Conservation (phyloP, 2,888 invertebrate species). For the Volucella inflata region DNA sequence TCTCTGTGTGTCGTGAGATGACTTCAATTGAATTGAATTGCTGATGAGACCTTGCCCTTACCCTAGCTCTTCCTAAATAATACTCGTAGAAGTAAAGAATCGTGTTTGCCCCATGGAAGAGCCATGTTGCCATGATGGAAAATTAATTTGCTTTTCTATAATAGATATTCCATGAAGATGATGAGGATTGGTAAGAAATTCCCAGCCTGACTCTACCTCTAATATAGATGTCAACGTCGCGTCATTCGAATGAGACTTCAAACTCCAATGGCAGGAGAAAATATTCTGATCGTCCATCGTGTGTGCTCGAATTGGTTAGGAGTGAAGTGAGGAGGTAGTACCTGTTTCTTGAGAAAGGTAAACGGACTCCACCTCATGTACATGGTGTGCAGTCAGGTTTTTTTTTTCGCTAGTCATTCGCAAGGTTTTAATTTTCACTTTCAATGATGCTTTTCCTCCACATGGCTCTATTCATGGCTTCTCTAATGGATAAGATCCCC, state of each 20-base stretch:
- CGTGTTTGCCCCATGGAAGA: slow-evolving; percentile 28
- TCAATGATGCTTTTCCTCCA: slow-evolving; percentile 63
- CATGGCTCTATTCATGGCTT: slow-evolving; percentile 10
- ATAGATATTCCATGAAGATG: slow-evolving; percentile 24
- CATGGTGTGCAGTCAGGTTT: slow-evolving; percentile 49
- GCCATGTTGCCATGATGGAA: slow-evolving; percentile 62
- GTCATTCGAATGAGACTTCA: neutral
- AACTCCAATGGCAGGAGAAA: slow-evolving; percentile 21
- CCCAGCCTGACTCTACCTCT: slow-evolving; percentile 15
- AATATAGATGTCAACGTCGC: slow-evolving; percentile 60
- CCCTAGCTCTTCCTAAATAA: too few relatives aligned
- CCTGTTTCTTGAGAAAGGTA: slow-evolving; percentile 36
- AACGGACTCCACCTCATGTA: slow-evolving; percentile 33
- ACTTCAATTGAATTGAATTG: slow-evolving; percentile 69
- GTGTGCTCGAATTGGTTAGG: neutral
- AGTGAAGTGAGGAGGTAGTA: neutral
- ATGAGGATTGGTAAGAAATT: slow-evolving; percentile 47
- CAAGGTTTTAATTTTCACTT: slow-evolving; percentile 74
- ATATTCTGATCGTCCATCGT: slow-evolving; percentile 51
- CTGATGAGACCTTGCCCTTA: slow-evolving; percentile 40
- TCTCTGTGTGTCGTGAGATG: slow-evolving; percentile 58
- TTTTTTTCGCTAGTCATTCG: slow-evolving; percentile 26
- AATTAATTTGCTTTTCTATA: slow-evolving; percentile 57
- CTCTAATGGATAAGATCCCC: neutral
- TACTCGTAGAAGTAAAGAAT: too few relatives aligned